phyloP scores from a whole-genome alignment of 2,797 vertebrate genomes.

The Perodicticus potto region DNA sequence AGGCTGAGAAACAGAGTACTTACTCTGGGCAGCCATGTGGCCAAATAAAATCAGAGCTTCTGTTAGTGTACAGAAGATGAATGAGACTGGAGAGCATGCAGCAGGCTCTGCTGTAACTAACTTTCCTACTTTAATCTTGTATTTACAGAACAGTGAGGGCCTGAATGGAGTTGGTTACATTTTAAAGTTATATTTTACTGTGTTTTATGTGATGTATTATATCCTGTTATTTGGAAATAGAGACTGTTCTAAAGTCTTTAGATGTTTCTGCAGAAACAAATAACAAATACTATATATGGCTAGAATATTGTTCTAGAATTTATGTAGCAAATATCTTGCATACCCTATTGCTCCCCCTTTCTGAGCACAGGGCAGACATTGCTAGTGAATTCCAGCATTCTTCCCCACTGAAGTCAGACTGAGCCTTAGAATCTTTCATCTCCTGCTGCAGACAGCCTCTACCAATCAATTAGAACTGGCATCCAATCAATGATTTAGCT shows the following conservation, averaged over 20 bases:
- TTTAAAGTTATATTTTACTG: slow-evolving; percentile 27
- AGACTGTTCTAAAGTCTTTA: neutral
- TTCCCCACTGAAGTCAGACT: neutral
- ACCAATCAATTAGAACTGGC: neutral
- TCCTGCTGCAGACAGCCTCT: neutral
- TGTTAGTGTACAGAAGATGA: neutral
- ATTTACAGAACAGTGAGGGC: neutral
- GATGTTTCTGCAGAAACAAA: neutral
- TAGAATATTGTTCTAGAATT: neutral
- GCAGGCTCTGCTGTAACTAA: neutral
- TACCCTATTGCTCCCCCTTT: neutral
- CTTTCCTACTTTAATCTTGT: neutral
- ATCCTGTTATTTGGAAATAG: neutral
- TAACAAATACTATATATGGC: neutral
- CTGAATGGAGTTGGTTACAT: neutral
- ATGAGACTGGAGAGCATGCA: neutral
- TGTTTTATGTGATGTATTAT: neutral
- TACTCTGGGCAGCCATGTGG: neutral
- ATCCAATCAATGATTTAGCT: neutral
- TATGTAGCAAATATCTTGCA: neutral
- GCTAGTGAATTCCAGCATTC: neutral
- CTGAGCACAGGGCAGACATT: neutral
- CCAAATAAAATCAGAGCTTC: neutral
- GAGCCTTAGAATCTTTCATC: neutral
- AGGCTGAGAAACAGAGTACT: neutral